Conservation (phyloP, 2,113 vertebrate species). For the Protomyctophum bolini region DNA sequence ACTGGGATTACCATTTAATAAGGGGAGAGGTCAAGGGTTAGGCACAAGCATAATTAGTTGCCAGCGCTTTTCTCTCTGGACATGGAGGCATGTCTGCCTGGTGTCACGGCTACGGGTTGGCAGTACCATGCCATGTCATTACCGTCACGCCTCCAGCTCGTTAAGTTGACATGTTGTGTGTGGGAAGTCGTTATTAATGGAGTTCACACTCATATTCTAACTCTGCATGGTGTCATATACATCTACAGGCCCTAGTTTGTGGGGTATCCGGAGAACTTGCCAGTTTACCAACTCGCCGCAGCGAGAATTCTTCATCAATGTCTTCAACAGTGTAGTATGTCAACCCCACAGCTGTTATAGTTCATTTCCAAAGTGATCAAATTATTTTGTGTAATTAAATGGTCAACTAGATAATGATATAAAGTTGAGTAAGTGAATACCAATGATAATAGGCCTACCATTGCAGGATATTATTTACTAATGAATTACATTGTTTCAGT, state of each 20-base stretch:
- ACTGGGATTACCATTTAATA: constrained; percentile 63
- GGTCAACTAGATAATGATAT: no score
- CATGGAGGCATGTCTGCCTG: not conserved
- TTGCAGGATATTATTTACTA: not conserved
- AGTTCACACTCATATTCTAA: constrained; percentile 5
- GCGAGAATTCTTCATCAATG: no score
- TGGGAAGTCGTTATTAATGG: not conserved
- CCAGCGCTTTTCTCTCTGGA: constrained; percentile 1
- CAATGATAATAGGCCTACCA: not conserved
- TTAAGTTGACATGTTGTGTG: not conserved
- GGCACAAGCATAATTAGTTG: constrained; percentile 46
- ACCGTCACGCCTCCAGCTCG: constrained; percentile 2
- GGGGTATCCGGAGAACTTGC: no score
- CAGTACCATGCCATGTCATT: not conserved
- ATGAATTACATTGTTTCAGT: no score
- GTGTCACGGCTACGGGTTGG: no score
- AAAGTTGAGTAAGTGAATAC: not conserved
- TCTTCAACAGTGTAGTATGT: no score
- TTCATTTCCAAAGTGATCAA: no score
- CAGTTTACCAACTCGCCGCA: no score
- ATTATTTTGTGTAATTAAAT: no score
- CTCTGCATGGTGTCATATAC: not conserved
- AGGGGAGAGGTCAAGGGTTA: constrained; percentile 48
- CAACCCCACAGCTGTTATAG: no score
- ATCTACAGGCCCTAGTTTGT: not conserved